Base-by-base conservation (phyloP, 1,140 invertebrate species). In the Heliothis virescens region DNA sequence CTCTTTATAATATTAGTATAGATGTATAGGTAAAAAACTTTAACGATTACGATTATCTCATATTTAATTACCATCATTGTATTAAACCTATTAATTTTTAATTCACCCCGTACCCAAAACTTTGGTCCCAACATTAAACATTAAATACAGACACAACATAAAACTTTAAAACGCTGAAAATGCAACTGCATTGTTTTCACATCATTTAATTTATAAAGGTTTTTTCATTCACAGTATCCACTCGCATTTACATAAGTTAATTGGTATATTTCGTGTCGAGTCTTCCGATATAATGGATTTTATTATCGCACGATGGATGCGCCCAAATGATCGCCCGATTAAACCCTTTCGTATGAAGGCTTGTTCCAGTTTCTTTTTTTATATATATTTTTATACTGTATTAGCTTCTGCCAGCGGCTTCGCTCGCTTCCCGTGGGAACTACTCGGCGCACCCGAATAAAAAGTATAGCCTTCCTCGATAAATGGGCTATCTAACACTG, bases 181-280 rank as follows among this genome's bases (percentile, higher is more conserved):
- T 53, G 21, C 21, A 53, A 29, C 18, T 53, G 48, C 50, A 71
- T 53, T 50, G 67, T 71, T 71, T 71, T 53, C 18, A 52, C 67
- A 12, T 71, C 67, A 71, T 29, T 15, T 71, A 21, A 71, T 67
- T 67, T 67, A 18, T 67, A 53, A 53, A 71, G 21, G 18, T 52
- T 41, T 72, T 72, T 72, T 15, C 69, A 57, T 71, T 41, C 52
- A 55, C 26, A 55, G 29, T 41, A 72, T 72, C 53, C 50, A 72
- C 47, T 72, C 29, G 12, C 53, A 79, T 79, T 79, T 79, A 52
- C 78, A 79, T 79, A 79, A 79, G 67, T 73, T 79, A 79, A 79
- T 79, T 79, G 78, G 57, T 55, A 63, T 79, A 67, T 72, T 62
- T 72, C 78, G 67, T 79, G 78, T 65, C 57, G 26, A 73, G 53